A percentile compares a stretch with the other conserved stretches of the same genome.
These are phyloP conservation scores for Scaptomyza hsui DNA, from an alignment of 1,140 invertebrate genomes.

Conservation along the genomic window DNA sequence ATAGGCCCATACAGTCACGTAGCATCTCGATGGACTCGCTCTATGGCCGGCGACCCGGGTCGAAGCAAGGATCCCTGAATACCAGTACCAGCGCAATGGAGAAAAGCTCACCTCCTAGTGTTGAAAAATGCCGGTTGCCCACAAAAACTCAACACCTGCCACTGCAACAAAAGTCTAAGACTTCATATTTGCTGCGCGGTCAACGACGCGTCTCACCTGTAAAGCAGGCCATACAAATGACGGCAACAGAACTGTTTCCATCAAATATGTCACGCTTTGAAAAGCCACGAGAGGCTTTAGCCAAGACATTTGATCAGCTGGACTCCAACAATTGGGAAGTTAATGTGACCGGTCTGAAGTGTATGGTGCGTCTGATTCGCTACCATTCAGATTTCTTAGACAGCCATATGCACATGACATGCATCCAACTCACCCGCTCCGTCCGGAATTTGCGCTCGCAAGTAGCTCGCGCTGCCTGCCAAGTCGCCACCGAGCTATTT, in stretches of 20 bases:
- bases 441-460: conserved; percentile 95
- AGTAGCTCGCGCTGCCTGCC: conserved; percentile 93
- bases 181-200: conserved; percentile 61
- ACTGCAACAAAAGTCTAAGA: conserved; percentile 74
- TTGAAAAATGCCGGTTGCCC: conserved; percentile 27
- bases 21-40: conserved; percentile 73
- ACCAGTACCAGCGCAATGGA: conserved; percentile 58
- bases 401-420: conserved; percentile 87
- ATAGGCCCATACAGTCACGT: conserved; percentile 41
- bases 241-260: conserved; percentile 73
- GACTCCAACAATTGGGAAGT: conserved; percentile 93
- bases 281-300: conserved; percentile 87
- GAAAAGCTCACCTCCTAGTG: conserved; percentile 54
- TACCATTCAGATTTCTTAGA: conserved; percentile 88
- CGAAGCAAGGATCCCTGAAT: conserved; percentile 64
- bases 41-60: conserved; percentile 50
- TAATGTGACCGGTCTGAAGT: conserved; percentile 91
- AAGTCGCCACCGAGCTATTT: conserved; percentile 91
- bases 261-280: conserved; percentile 80
- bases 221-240: conserved; percentile 75
- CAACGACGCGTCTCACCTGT: conserved; percentile 74
- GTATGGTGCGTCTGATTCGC: conserved; percentile 89
- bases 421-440: conserved; percentile 89
- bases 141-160: conserved; percentile 52
- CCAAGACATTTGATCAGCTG: conserved; percentile 88